Evolutionary conservation across 2,888 invertebrate species (phyloP).

Genomic region (Drosophila kanekoi): DNA sequence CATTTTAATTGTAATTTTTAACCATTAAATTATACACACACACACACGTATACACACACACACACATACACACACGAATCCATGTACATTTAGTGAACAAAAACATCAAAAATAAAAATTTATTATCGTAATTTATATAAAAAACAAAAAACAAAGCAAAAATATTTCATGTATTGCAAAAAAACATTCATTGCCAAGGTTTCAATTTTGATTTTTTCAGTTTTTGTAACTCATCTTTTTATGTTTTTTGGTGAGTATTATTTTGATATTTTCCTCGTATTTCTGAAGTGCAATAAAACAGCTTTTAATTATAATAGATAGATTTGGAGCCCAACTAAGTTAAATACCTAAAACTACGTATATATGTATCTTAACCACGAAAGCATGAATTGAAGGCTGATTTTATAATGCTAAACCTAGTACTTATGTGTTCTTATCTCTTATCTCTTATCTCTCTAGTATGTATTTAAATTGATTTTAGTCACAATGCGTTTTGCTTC

Average conservation of each 20-base stretch:
- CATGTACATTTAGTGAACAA: conserved; percentile 73
- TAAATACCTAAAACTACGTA: conserved; percentile 42
- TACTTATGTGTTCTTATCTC: conserved; percentile 34
- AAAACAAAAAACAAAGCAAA: conserved; percentile 12
- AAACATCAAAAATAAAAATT: conserved; percentile 61
- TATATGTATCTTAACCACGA: conserved; percentile 27
- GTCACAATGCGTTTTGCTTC: conserved; percentile 22
- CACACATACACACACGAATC: conserved; percentile 49
- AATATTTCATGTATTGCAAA: conserved; percentile 8
- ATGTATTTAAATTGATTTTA: conserved; percentile 31
- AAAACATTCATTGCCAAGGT: conserved; percentile 13
- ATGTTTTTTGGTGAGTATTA: conserved; percentile 37
- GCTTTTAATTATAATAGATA: conserved; percentile 3
- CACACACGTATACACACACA: conserved; percentile 43
- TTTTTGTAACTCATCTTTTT: conserved; percentile 6
- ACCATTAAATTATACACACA: conserved; percentile 66
- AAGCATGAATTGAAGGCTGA: conserved; percentile 64
- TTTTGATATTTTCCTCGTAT: too few species aligned
- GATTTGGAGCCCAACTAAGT: conserved; percentile 4
- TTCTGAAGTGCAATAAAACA: conserved; percentile 36
- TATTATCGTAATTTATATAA: conserved; percentile 70
- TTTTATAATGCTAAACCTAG: conserved; percentile 61
- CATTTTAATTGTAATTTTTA: conserved; percentile 70
- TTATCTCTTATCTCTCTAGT: too few species aligned
- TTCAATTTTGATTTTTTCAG: conserved; percentile 20